Conservation (phyloP, 1,140 invertebrate species). For the Drosophila bifasciata region DNA sequence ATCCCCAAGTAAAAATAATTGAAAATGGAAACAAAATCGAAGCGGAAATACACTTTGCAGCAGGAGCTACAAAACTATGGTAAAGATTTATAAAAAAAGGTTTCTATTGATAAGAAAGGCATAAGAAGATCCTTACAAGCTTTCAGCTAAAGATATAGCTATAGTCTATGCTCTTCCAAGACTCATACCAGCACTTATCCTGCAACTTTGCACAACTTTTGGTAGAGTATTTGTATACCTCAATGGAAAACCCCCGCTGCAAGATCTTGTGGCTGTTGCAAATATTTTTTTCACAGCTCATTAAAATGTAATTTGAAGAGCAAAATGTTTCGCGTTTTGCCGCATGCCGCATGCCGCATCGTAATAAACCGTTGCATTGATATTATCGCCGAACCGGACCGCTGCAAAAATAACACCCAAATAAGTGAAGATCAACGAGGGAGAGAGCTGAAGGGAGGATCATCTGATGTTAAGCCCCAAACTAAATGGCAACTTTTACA, state of each 20-base stretch:
- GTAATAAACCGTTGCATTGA: conserved; percentile 76
- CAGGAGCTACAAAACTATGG: no score
- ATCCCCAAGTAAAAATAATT: background rate
- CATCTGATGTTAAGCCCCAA: conserved; percentile 4
- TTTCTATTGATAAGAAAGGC: background rate
- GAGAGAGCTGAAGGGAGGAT: background rate
- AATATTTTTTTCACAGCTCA: conserved; percentile 81
- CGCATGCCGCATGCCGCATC: conserved; percentile 11
- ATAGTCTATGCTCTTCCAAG: no score
- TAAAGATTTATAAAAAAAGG: no score
- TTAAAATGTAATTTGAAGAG: conserved; percentile 81
- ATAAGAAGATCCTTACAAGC: background rate
- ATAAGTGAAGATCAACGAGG: conserved; percentile 12
- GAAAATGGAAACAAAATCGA: no score
- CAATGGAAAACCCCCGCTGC: background rate
- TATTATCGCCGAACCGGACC: conserved; percentile 49
- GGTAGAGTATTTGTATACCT: background rate
- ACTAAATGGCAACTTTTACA: conserved; percentile 60
- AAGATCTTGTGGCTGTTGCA: conserved; percentile 41
- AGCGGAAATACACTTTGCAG: no score
- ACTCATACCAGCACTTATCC: no score
- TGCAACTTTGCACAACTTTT: no score
- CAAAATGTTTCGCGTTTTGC: conserved; percentile 62
- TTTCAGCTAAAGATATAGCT: no score
- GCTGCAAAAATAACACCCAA: conserved; percentile 20